A percentile compares a stretch with the other conserved stretches of the same genome.
phyloP scores from a whole-genome alignment of 2,888 invertebrate genomes.

The Sphecodes monilicornis region DNA sequence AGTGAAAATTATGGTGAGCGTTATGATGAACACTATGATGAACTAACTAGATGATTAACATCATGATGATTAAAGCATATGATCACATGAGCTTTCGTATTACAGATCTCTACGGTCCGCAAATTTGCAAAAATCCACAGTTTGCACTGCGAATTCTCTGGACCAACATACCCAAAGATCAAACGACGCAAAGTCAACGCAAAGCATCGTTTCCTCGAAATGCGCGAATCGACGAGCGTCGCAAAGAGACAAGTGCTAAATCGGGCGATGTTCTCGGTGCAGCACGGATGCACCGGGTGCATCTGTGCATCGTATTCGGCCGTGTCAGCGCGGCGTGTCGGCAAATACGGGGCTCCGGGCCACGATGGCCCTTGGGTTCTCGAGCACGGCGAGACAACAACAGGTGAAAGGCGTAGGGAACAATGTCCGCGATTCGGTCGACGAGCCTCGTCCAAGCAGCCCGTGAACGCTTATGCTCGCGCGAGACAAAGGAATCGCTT shows the following conservation, averaged over 20 bases:
- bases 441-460: constrained; percentile 21
- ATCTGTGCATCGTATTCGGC: background rate
- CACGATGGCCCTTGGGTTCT: constrained; percentile 4
- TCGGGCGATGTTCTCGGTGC: background rate
- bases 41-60: too few relatives aligned
- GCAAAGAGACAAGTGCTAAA: background rate
- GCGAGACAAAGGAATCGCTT: constrained; percentile 54
- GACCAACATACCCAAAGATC: too few relatives aligned
- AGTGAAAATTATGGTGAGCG: too few relatives aligned
- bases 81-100: too few relatives aligned
- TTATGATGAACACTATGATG: too few relatives aligned
- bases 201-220: too few relatives aligned
- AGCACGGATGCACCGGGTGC: background rate
- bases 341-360: background rate
- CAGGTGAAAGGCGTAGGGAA: constrained; percentile 29
- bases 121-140: too few relatives aligned
- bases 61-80: too few relatives aligned
- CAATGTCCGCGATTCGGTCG: constrained; percentile 40
- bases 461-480: constrained; percentile 3
- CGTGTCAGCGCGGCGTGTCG: background rate
- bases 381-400: constrained; percentile 21
- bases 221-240: too few relatives aligned
- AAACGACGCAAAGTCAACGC: too few relatives aligned
- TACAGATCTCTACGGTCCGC: too few relatives aligned
- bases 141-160: too few relatives aligned